These are phyloP conservation scores for Zosterops hypoxanthus DNA, from an alignment of 2,113 vertebrate species.

Conservation along the genomic window DNA sequence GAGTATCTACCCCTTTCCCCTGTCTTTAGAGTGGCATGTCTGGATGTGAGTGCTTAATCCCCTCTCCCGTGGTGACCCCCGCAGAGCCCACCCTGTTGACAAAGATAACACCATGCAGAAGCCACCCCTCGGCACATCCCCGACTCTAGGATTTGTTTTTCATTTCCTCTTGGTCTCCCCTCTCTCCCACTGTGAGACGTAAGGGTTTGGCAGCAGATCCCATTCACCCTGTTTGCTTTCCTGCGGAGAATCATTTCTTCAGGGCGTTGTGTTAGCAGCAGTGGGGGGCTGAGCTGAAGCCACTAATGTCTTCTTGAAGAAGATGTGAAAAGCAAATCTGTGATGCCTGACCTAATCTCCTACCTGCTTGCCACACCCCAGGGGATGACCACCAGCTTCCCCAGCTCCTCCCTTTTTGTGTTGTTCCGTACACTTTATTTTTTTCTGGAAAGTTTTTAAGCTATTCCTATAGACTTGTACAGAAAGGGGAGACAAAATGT, in stretches of 20 bases:
- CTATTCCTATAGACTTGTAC: background rate
- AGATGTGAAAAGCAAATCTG: background rate
- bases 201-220: constrained; percentile 3
- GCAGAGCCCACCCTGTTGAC: background rate
- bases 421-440: background rate
- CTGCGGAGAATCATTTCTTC: background rate
- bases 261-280: background rate
- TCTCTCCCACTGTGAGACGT: background rate
- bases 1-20: background rate
- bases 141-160: constrained; percentile 32
- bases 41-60: background rate
- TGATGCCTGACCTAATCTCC: background rate
- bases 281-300: background rate
- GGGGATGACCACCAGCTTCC: background rate
- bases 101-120: fast-evolving
- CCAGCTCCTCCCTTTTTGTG: background rate
- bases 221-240: background rate
- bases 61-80: background rate
- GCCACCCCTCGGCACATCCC: background rate
- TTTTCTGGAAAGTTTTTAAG: background rate
- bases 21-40: background rate
- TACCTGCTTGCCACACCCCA: fast-evolving
- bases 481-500: background rate
- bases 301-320: background rate
- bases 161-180: constrained; percentile 52